Base-by-base conservation (phyloP, 2,797 vertebrate species). In the Poecilia velifera region DNA sequence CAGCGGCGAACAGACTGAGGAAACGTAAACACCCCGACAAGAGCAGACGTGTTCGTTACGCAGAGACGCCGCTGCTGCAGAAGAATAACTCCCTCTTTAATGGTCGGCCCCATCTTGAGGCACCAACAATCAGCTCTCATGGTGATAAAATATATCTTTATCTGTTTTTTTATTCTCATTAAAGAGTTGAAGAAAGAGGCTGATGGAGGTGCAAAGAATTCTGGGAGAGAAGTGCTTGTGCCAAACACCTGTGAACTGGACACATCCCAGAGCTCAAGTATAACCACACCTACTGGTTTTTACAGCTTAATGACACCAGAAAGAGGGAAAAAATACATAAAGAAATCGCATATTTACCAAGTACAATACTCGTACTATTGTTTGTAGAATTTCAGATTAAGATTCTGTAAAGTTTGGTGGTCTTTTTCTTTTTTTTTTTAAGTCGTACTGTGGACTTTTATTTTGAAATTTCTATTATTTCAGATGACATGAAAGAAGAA, bases 221-320 rank as follows among this genome's bases (percentile, higher is more conserved):
- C 87, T 20, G 88, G 84, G 83, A 92, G 86, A 87, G 91, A 66
- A 25, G 88, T 98, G 79, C 93, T 99, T 2, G 98, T 97, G 6
- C 95, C 97, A 18, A 96, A 99, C 78, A 98, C 97, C 0, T 99
- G 97, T 92, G 94, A 96, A 89, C 84, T 96, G 86, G 96, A 96
- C 1, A 49, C 93, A 16, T 91, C 94, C 39, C 92, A 95, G 76
- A 34, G 90, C 51, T 73, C 90, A 80, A 82, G 93, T 94, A 96
- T 31, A 81, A 62, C 43, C 53, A 78, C n/a, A 55, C 64, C 47
- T n/a, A 6, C 36, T 13, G 41, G 3, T 28, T 28, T 41, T 41
- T 31, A 57, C 36, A 62, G 20, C 18, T 34, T 76, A 9, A 31
- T 47, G n/a, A 46, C 3, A 20, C 8, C 18, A 45, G n/a, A 14